Base-by-base conservation (phyloP, 2,797 vertebrate species). In the Trachops cirrhosus region DNA sequence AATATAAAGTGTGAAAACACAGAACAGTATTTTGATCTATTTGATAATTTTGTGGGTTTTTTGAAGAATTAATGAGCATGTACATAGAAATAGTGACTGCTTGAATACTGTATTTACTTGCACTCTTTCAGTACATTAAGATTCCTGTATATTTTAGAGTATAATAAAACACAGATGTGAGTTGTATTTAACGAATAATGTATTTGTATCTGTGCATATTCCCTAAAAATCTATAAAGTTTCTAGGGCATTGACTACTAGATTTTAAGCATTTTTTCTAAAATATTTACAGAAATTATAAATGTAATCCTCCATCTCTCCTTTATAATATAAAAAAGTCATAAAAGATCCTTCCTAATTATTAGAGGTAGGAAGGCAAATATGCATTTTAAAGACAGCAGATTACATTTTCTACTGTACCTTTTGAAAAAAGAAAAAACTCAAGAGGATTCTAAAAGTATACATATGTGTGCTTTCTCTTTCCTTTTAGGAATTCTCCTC, bases 121-220 rank as follows among this genome's bases (percentile, higher is more conserved):
- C 99, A 99, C 99, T 99, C 98, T 99, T 99, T 99, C 99, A 99
- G 99, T 99, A 99, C 99, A 98, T 99, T 98, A 98, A 99, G 99
- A 99, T 99, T 99, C 98, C 98, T 99, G 99, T 99, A 99, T 99
- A 99, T 99, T 99, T 99, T 99, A 99, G 99, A 99, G 97, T 98
- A 98, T 99, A 99, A 99, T 99, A 99, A 99, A 99, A 98, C 98
- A 97, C 98, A 98, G 98, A 98, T 98, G 98, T 99, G 98, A 98
- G 98, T 98, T 99, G 98, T 99, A 97, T 98, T 98, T 98, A 98
- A 99, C 98, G 97, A 98, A 98, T 97, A 98, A 98, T 97, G 97
- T 98, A 98, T 98, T 98, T 98, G 97, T 98, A 98, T 98, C 96
- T 98, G 89, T 98, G 97, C 96, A 97, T 95, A 97, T 96, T 97